Conservation (phyloP, 1,140 invertebrate genomes). For the Polyergus mexicanus region DNA sequence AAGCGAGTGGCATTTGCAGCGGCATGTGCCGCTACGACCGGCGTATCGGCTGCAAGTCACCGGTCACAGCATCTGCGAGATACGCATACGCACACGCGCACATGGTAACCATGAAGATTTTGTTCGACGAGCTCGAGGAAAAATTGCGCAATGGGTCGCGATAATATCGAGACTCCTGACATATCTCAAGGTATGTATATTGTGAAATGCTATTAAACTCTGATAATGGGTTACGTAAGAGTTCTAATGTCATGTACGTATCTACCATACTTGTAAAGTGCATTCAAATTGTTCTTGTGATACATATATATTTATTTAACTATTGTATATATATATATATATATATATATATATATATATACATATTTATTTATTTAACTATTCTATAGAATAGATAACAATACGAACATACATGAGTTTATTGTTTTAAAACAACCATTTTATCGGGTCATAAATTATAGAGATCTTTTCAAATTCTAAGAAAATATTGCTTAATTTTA, state of each 20-base stretch:
- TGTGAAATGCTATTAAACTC: slow-evolving; percentile 25
- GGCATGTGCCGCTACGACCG: slow-evolving; percentile 23
- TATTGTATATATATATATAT: no score
- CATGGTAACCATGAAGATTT: slow-evolving; percentile 14
- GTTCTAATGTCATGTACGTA: no score
- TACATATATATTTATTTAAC: no score
- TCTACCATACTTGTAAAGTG: neutral
- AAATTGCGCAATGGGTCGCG: slow-evolving; percentile 44
- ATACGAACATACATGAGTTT: neutral
- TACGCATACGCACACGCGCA: neutral
- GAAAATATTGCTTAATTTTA: neutral
- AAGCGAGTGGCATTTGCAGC: slow-evolving; percentile 47
- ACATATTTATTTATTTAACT: no score
- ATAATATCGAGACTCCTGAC: slow-evolving; percentile 22
- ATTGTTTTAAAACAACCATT: neutral
- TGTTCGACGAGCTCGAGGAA: slow-evolving; percentile 4
- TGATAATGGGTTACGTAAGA: neutral
- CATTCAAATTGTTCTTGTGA: neutral
- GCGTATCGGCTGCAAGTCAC: slow-evolving; percentile 1
- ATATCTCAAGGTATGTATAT: neutral
- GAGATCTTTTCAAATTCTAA: neutral
- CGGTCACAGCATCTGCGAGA: slow-evolving; percentile 48
- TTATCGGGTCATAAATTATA: neutral
- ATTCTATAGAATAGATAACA: neutral
- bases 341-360: no score